These are phyloP conservation scores for Turnix velox DNA, from an alignment of 2,113 vertebrate species.

Conservation along the genomic window DNA sequence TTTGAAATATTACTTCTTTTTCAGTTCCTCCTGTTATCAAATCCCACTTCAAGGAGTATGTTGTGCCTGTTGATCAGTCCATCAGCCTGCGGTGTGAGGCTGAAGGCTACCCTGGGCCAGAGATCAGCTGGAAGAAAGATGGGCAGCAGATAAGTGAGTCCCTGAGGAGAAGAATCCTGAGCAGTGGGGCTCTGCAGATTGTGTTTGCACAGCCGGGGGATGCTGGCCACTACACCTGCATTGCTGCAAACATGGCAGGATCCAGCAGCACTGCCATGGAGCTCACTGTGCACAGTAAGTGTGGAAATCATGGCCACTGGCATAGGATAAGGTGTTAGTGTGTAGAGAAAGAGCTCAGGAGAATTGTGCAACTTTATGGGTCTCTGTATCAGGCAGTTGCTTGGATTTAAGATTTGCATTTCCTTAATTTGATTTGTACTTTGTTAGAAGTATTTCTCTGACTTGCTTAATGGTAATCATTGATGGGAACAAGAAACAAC, in stretches of 20 bases:
- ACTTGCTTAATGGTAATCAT: not conserved
- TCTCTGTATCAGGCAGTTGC: not conserved
- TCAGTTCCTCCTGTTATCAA: slow-evolving; percentile 88
- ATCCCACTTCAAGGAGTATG: slow-evolving; percentile 69
- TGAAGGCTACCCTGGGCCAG: slow-evolving; percentile 81
- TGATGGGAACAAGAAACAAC: not conserved
- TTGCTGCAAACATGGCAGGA: slow-evolving; percentile 83
- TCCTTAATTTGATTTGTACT: not conserved
- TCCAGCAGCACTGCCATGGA: slow-evolving; percentile 72
- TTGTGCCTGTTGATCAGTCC: slow-evolving; percentile 81
- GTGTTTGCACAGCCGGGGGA: slow-evolving; percentile 82
- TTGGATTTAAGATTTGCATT: not conserved
- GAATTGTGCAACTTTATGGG: not conserved
- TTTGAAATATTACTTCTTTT: not conserved
- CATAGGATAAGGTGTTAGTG: not conserved
- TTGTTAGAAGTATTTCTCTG: not conserved
- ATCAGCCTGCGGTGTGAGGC: slow-evolving; percentile 82
- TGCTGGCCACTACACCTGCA: slow-evolving; percentile 84
- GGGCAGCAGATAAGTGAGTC: slow-evolving; percentile 78
- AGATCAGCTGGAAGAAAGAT: slow-evolving; percentile 85
- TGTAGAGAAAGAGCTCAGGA: not conserved
- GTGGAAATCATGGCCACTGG: rapidly evolving
- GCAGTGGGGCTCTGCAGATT: slow-evolving; percentile 86
- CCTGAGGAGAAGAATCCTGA: slow-evolving; percentile 77
- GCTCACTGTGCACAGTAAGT: slow-evolving; percentile 85